A percentile compares a stretch with the other conserved stretches of the same genome.
These are phyloP conservation scores for Trichomalopsis sarcophagae DNA, from an alignment of 1,140 invertebrate genomes.

Conservation along the genomic window DNA sequence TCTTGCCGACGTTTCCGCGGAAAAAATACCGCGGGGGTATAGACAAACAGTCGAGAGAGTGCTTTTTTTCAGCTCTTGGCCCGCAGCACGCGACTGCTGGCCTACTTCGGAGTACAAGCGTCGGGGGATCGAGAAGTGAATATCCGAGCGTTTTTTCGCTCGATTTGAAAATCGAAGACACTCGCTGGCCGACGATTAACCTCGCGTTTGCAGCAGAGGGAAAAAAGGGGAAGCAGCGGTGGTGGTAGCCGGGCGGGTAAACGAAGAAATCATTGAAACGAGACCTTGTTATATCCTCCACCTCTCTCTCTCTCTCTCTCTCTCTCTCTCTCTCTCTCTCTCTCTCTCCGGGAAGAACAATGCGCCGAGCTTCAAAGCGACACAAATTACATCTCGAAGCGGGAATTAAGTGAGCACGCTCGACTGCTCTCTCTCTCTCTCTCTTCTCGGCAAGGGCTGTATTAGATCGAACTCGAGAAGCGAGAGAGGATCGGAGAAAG, in stretches of 20 bases:
- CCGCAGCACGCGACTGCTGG: slow-evolving; percentile 16
- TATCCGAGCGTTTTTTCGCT: not conserved
- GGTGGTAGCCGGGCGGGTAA: not conserved
- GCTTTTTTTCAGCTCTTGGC: not conserved
- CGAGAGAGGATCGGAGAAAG: slow-evolving; percentile 40
- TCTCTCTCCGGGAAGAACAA: slow-evolving; percentile 56
- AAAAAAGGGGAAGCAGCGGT: not conserved
- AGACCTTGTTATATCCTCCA: slow-evolving; percentile 48
- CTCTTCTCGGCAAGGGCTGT: slow-evolving; percentile 52
- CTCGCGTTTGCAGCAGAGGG: slow-evolving; percentile 28
- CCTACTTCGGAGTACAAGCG: not conserved
- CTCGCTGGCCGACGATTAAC: slow-evolving; percentile 39
- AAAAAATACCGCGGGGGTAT: slow-evolving; percentile 15
- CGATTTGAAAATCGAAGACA: slow-evolving; percentile 17
- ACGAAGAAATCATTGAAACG: slow-evolving; percentile 42
- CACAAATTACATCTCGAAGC: slow-evolving; percentile 66
- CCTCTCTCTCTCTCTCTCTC: not conserved
- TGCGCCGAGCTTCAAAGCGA: slow-evolving; percentile 62
- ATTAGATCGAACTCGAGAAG: slow-evolving; percentile 41
- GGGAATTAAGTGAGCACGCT: slow-evolving; percentile 66
- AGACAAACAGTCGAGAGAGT: slow-evolving; percentile 1
- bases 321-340: not conserved
- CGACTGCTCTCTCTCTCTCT: slow-evolving; percentile 48
- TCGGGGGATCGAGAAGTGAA: not conserved
- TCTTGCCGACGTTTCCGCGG: not conserved